These are phyloP conservation scores for Tillus elongatus DNA, from an alignment of 2,888 invertebrate species.

Conservation along the genomic window DNA sequence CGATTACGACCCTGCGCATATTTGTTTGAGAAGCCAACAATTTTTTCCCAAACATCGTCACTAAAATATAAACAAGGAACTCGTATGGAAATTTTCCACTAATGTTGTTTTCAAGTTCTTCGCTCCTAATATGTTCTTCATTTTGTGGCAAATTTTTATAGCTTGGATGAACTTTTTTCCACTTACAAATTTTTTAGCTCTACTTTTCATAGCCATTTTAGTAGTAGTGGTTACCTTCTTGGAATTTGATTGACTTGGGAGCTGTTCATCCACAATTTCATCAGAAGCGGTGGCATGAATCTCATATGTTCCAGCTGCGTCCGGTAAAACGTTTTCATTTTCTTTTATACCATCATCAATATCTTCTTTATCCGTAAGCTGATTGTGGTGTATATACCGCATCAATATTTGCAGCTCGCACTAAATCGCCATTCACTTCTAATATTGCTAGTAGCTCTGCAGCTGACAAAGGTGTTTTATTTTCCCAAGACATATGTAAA, in stretches of 20 bases:
- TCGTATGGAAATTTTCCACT: not conserved
- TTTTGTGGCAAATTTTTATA: too few species aligned
- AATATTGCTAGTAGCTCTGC: not conserved
- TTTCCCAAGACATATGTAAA: not conserved
- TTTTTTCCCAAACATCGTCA: slow-evolving; percentile 2
- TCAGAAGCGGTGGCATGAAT: not conserved
- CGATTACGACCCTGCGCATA: not conserved
- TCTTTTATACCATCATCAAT: not conserved
- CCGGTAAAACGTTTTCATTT: not conserved
- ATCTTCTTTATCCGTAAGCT: slow-evolving; percentile 1
- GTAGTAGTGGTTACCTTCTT: too few species aligned
- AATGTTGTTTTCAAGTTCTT: not conserved
- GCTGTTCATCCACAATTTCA: too few species aligned
- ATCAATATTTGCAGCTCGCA: not conserved
- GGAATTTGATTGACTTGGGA: too few species aligned
- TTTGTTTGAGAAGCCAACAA: not conserved
- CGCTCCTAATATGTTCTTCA: not conserved
- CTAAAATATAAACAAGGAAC: slow-evolving; percentile 1
- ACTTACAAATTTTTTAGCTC: not conserved
- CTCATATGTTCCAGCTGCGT: slow-evolving; percentile 2
- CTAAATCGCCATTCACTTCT: not conserved
- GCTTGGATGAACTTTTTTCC: slow-evolving; percentile 3
- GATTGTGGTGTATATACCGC: slow-evolving; percentile 1
- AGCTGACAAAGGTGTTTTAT: not conserved
- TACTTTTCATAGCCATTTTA: too few species aligned